These are phyloP conservation scores for Xiphophorus maculatus DNA, from an alignment of 2,113 vertebrate species.

Conservation along the genomic window DNA sequence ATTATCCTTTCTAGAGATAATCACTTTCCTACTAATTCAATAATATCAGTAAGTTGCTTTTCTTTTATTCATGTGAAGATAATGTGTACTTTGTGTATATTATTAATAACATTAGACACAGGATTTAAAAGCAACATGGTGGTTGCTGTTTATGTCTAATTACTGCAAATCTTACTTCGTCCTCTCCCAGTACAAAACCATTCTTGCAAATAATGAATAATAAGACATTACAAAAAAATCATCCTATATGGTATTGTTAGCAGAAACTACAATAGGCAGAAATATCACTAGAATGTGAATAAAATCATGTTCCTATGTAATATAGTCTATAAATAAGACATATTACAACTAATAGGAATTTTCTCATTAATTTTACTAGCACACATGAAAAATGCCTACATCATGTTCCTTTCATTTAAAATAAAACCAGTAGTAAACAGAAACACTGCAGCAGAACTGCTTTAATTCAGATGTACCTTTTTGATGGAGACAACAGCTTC, in stretches of 20 bases:
- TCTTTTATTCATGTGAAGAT: not conserved
- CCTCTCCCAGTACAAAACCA: not conserved
- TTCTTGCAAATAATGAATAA: not conserved
- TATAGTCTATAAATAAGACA: not conserved
- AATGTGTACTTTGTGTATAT: not conserved
- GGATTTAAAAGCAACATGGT: not conserved
- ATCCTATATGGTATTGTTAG: not conserved
- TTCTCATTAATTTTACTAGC: too few species aligned
- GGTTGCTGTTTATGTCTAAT: not conserved
- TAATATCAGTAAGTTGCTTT: not conserved
- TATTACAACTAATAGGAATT: not conserved
- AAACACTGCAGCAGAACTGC: not conserved
- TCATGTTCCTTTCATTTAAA: not conserved
- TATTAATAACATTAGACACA: not conserved
- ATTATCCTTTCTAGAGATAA: not conserved
- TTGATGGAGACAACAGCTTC: slow-evolving; percentile 90
- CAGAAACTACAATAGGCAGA: not conserved
- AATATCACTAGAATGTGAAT: not conserved
- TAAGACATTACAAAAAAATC: not conserved
- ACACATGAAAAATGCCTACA: not conserved
- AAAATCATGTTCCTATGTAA: not conserved
- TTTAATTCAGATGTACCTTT: slow-evolving; percentile 82
- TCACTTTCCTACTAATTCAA: not conserved
- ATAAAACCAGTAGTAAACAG: not conserved
- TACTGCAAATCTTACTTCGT: not conserved